A percentile compares a stretch with the other conserved stretches of the same genome.
Evolutionary conservation across 2,888 invertebrate genomes (phyloP).

Genomic region (Drosophila mercatorum): DNA sequence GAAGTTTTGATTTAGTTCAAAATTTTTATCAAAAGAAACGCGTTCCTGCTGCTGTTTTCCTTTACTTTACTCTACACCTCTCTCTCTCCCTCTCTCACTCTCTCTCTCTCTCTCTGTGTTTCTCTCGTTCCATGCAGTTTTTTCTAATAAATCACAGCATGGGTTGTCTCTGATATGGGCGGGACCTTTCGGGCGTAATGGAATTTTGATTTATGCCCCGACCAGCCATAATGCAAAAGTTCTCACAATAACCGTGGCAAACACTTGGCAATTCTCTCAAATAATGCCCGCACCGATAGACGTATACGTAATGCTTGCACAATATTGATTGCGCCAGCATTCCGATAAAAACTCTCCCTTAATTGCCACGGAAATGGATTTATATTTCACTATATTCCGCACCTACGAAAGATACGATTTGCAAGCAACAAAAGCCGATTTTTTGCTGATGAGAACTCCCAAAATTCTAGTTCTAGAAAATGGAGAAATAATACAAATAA

Average conservation of each 20-base stretch:
- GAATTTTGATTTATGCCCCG: constrained; percentile 83
- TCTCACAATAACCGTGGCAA: constrained; percentile 64
- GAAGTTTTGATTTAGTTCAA: constrained; percentile 84
- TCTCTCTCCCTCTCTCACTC: constrained; percentile 19
- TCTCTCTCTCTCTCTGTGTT: constrained; percentile 13
- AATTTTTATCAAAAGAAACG: constrained; percentile 84
- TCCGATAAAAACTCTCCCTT: constrained; percentile 17
- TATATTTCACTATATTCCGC: background rate
- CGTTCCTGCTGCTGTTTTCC: constrained; percentile 65
- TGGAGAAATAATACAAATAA: background rate
- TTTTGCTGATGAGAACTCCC: background rate
- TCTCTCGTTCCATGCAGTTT: constrained; percentile 56
- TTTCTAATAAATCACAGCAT: constrained; percentile 83
- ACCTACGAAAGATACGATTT: background rate
- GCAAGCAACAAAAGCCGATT: background rate
- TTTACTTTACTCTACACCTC: constrained; percentile 9
- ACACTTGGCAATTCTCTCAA: constrained; percentile 55
- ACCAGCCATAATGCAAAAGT: constrained; percentile 82
- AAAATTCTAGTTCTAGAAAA: background rate
- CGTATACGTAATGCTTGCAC: constrained; percentile 54
- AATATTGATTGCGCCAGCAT: constrained; percentile 39
- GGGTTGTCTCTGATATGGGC: constrained; percentile 83
- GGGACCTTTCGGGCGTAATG: constrained; percentile 82
- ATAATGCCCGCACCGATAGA: constrained; percentile 44
- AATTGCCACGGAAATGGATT: constrained; percentile 6